A percentile compares a stretch with the other conserved stretches of the same genome.
Evolutionary conservation across 1,140 invertebrate species (phyloP).

Genomic region (Drosophila parvula): DNA sequence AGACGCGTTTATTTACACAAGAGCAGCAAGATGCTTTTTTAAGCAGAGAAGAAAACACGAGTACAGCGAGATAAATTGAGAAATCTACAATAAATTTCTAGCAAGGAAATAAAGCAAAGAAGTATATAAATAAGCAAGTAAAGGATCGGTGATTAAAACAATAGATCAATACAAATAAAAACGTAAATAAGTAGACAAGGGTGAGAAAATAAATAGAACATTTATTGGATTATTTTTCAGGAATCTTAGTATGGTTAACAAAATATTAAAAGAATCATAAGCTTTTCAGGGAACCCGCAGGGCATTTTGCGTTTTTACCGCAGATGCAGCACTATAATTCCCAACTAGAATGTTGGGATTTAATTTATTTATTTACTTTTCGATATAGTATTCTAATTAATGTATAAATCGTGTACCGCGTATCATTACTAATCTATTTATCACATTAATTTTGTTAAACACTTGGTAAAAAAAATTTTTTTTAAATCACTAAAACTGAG

Average conservation of each 20-base stretch:
- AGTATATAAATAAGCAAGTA: constrained; percentile 2
- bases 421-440: too few species aligned
- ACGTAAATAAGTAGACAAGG: neutral
- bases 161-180: neutral
- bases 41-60: constrained; percentile 7
- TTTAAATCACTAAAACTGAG: constrained; percentile 4
- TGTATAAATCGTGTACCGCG: too few species aligned
- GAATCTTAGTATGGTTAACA: too few species aligned
- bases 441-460: neutral
- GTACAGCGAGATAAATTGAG: constrained; percentile 15
- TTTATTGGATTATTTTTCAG: too few species aligned
- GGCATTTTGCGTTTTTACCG: too few species aligned
- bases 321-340: too few species aligned
- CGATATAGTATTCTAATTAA: too few species aligned
- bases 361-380: too few species aligned
- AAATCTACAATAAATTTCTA: constrained; percentile 3
- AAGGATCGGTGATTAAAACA: neutral
- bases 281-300: too few species aligned
- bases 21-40: constrained; percentile 14
- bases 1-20: constrained; percentile 44
- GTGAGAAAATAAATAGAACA: too few species aligned
- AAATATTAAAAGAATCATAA: neutral
- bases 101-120: neutral
- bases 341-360: too few species aligned
- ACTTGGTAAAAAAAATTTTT: neutral